Base-by-base conservation (phyloP, 2,113 vertebrate species). In the Motacilla alba region DNA sequence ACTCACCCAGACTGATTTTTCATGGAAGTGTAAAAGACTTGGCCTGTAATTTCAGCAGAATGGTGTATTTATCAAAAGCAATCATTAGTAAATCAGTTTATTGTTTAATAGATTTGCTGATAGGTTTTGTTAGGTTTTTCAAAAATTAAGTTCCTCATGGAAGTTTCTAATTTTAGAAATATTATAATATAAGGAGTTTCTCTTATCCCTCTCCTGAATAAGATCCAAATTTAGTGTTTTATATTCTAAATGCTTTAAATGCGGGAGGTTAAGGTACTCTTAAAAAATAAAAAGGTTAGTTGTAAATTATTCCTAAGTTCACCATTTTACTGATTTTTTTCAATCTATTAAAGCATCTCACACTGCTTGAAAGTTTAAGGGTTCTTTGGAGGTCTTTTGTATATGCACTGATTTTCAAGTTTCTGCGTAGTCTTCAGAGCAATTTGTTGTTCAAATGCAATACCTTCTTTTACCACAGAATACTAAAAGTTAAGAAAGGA, bases 381-480 rank as follows among this genome's bases (percentile, higher is more conserved):
- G 2, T 7, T 91, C 19, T 85, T 35, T 0, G 1, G 6, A 5
- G 0, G 0, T 39, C 69, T 78, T 87, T 63, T 30, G 3, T 64
- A 17, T 56, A 2, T 33, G 31, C 30, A n/a, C 16, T 46, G 16
- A 49, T 66, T 83, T 87, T 90, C 31, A 94, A 72, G 55, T 46
- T 79, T 73, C 31, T 66, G 21, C 28, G 53, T 46, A 31, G n/a
- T 90, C 85, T 90, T 68, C 56, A 59, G 47, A 82, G 31, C 30
- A 84, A 7, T 56, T 6, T 47, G 9, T 77, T 73, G 5, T 59
- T 82, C 62, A 67, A 64, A 68, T 64, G 10, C 12, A 43, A 13
- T 80, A n/a, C 21, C 59, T 85, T 31, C 63, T 80, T 87, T 67
- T 75, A 59, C 33, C 47, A 50, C 27, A 39, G 37, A 58, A 37